Conservation (phyloP, 2,888 invertebrate genomes). For the Tortrix viridana region DNA sequence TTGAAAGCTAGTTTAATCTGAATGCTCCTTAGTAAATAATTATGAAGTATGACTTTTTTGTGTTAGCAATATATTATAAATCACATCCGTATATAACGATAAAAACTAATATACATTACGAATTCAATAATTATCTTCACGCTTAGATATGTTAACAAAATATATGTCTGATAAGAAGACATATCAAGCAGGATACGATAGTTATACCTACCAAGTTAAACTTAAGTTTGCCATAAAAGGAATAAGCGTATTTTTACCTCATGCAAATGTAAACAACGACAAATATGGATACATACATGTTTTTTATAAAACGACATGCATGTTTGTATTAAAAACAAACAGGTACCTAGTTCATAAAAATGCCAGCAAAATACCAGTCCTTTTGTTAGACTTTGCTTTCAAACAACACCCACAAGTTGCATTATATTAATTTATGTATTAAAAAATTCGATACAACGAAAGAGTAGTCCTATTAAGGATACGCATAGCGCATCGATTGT, state of each 20-base stretch:
- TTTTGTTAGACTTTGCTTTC: no score
- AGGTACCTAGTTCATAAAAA: not conserved
- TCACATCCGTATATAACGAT: not conserved
- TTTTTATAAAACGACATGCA: conserved; percentile 4
- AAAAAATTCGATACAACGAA: conserved; percentile 38
- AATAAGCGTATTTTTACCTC: conserved; percentile 16
- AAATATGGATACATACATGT: not conserved
- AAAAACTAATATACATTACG: no score
- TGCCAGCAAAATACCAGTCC: not conserved
- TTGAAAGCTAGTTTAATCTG: no score
- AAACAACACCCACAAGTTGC: no score
- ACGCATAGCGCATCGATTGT: conserved; percentile 28
- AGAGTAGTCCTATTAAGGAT: conserved; percentile 23
- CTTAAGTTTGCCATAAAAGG: conserved; percentile 20
- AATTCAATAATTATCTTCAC: no score
- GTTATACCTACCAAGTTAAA: conserved; percentile 8
- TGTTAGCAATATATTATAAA: no score
- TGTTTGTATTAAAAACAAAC: conserved; percentile 1
- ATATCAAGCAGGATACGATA: conserved; percentile 2
- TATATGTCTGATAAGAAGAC: conserved; percentile 4
- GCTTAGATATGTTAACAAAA: not conserved
- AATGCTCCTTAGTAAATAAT: no score
- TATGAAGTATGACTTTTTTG: no score
- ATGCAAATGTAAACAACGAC: conserved; percentile 15
- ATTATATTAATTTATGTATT: not conserved